Conservation (phyloP, 1,140 invertebrate genomes). For the Drosophila prosaltans region DNA sequence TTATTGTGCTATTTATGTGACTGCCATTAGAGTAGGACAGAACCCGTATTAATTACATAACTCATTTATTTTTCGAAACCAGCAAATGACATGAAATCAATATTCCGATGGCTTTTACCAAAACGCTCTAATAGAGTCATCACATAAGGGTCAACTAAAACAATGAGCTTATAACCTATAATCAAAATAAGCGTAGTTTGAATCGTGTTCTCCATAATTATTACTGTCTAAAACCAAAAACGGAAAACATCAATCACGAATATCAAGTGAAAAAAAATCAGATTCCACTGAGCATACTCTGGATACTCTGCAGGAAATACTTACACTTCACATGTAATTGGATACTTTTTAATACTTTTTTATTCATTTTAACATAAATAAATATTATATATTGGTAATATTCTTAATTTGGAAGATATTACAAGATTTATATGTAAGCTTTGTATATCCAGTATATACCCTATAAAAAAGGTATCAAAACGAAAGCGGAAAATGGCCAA, state of each 20-base stretch:
- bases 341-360: too few species aligned
- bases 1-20: slow-evolving; percentile 72
- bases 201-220: slow-evolving; percentile 70
- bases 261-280: slow-evolving; percentile 20
- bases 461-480: slow-evolving; percentile 2
- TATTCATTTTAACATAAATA: too few species aligned
- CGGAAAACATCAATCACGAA: slow-evolving; percentile 71
- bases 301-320: not conserved
- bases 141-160: slow-evolving; percentile 38
- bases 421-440: too few species aligned
- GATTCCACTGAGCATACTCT: not conserved
- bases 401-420: too few species aligned
- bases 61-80: slow-evolving; percentile 63
- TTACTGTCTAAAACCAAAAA: slow-evolving; percentile 32
- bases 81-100: slow-evolving; percentile 68
- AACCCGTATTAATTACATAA: slow-evolving; percentile 76
- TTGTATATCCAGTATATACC: not conserved
- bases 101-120: slow-evolving; percentile 29
- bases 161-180: slow-evolving; percentile 47
- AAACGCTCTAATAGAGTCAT: slow-evolving; percentile 58
- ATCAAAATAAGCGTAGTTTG: slow-evolving; percentile 75
- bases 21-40: slow-evolving; percentile 64
- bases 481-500: slow-evolving; percentile 23
- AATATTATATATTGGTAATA: too few species aligned
- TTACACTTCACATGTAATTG: too few species aligned